Conservation (phyloP, 2,113 vertebrate genomes). For the Rousettus leschenaultii region DNA sequence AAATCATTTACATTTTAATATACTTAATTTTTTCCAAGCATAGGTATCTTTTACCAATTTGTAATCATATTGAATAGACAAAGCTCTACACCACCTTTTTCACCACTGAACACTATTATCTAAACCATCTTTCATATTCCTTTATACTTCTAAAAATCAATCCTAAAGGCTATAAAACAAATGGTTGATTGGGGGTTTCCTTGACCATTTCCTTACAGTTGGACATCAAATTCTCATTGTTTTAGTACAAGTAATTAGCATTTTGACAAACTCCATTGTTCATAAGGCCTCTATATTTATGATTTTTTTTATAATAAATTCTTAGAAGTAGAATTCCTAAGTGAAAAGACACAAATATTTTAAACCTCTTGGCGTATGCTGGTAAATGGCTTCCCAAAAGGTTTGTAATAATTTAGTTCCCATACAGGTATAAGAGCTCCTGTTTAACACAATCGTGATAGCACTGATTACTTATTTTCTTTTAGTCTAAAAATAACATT, state of each 20-base stretch:
- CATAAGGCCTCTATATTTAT: neutral
- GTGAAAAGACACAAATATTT: constrained; percentile 33
- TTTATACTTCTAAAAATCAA: neutral
- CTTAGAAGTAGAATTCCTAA: constrained; percentile 34
- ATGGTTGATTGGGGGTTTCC: neutral
- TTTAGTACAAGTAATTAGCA: neutral
- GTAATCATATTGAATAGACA: neutral
- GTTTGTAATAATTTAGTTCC: neutral
- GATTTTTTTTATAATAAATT: neutral
- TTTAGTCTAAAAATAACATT: neutral
- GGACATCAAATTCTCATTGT: neutral
- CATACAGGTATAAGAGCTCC: neutral
- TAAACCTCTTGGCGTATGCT: neutral
- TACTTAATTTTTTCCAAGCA: neutral
- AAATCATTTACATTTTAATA: constrained; percentile 6
- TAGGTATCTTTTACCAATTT: constrained; percentile 28
- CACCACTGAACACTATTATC: neutral
- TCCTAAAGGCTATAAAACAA: neutral
- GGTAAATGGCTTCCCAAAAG: neutral
- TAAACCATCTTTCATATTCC: neutral
- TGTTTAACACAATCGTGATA: neutral
- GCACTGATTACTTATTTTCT: neutral
- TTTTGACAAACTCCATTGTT: neutral
- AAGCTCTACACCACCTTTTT: neutral
- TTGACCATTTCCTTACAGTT: neutral